Evolutionary conservation across 92 coral and sea anemone species (phyloP).

Genomic region (Zoanthus solanderi): DNA sequence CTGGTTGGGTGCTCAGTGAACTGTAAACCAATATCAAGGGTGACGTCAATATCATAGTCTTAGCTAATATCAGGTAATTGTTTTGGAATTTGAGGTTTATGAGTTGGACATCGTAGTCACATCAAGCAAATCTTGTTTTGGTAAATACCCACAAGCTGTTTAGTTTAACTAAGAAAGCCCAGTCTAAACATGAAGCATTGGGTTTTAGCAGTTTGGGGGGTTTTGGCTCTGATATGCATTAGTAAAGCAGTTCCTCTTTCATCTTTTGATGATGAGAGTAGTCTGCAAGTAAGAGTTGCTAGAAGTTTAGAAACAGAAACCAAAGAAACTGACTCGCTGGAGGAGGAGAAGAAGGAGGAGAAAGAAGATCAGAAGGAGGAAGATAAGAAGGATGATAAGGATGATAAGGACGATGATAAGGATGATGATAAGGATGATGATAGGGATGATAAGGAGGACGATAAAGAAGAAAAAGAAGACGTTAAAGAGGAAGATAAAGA

Average conservation of each 20-base stretch:
- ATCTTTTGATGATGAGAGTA: background rate
- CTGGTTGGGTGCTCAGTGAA: constrained; percentile 34
- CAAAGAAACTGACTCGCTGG: constrained; percentile 17
- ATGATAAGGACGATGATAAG: constrained; percentile 68
- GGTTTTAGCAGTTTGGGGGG: constrained; percentile 4
- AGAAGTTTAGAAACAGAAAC: constrained; percentile 14
- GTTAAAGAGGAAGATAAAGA: background rate
- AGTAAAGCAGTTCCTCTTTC: constrained; percentile 16
- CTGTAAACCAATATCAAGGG: constrained; percentile 8
- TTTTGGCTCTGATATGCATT: constrained; percentile 13
- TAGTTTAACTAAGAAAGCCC: background rate
- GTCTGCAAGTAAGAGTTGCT: background rate
- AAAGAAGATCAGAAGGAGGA: constrained; percentile 64
- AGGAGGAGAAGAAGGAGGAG: constrained; percentile 64
- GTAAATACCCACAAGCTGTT: constrained; percentile 45
- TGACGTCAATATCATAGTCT: constrained; percentile 39
- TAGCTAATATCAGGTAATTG: constrained; percentile 81
- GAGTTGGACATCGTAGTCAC: constrained; percentile 39
- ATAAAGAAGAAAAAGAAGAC: background rate
- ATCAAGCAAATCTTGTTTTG: constrained; percentile 28
- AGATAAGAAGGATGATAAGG: constrained; percentile 62
- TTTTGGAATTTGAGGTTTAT: constrained; percentile 75
- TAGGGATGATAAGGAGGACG: constrained; percentile 30
- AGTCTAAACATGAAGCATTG: constrained; percentile 10
- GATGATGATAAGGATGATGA: constrained; percentile 58